phyloP scores from a whole-genome alignment of 2,797 vertebrate species.

The Meda fulgida region DNA sequence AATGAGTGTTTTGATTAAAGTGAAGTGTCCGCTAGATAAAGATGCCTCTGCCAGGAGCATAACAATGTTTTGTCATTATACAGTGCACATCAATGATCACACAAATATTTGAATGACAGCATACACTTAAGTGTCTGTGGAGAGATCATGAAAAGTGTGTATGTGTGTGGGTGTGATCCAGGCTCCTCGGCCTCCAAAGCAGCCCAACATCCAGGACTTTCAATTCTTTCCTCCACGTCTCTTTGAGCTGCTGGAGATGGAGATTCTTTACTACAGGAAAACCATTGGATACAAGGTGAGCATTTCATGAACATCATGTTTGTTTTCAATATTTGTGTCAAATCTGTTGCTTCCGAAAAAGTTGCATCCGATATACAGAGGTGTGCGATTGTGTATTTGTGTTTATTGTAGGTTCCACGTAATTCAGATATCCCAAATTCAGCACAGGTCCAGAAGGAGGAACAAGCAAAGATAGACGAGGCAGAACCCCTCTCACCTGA shows the following conservation, averaged over 20 bases:
- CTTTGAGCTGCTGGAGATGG: conserved; percentile 88
- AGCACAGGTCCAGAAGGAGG: conserved; percentile 84
- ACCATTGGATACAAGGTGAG: conserved; percentile 88
- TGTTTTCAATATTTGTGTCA: background rate
- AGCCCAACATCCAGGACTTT: conserved; percentile 90
- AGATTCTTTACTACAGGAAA: conserved; percentile 88
- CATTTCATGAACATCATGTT: background rate
- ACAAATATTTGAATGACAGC: background rate
- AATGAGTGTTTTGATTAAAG: conserved; percentile 34
- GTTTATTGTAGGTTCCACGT: conserved; percentile 77
- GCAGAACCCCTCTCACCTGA: conserved; percentile 81
- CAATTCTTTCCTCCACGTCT: conserved; percentile 87
- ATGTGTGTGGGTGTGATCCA: conserved; percentile 59
- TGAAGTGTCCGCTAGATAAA: conserved; percentile 6
- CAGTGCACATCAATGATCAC: conserved; percentile 7
- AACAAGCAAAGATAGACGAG: conserved; percentile 87
- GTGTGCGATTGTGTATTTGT: conserved; percentile 11
- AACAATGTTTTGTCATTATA: conserved; percentile 15
- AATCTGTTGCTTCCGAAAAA: background rate
- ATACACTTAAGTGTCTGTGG: background rate
- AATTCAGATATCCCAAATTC: conserved; percentile 85
- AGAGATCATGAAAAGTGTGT: background rate
- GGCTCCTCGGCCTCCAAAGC: conserved; percentile 87
- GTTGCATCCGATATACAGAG: conserved; percentile 82
- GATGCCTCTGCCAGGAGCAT: conserved; percentile 16